A percentile compares a stretch with the other conserved stretches of the same genome.
Conservation (phyloP, 2,888 invertebrate genomes). For the Ypsolopha scabrella region DNA sequence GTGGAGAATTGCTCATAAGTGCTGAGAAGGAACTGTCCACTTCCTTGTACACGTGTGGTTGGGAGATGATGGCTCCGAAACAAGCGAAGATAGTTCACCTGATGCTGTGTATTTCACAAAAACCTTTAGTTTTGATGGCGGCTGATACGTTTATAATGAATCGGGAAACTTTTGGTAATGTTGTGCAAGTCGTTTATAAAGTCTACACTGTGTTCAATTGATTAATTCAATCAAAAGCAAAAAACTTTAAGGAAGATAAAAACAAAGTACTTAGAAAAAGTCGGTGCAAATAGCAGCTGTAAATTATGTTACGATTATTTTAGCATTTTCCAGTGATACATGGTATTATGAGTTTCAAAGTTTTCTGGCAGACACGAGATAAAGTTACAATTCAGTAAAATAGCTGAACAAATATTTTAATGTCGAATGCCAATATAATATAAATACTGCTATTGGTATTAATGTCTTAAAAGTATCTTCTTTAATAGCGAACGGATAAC, state of each 20-base stretch:
- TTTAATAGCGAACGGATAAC: too few relatives aligned
- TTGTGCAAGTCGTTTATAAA: constrained; percentile 39
- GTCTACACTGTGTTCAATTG: constrained; percentile 44
- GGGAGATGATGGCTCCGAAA: constrained; percentile 33
- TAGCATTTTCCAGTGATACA: background rate
- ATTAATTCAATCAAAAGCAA: constrained; percentile 4
- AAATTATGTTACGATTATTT: background rate
- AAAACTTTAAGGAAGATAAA: too few relatives aligned
- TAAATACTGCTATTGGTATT: too few relatives aligned
- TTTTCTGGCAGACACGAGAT: background rate
- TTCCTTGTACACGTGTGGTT: constrained; percentile 31
- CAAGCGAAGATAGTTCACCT: constrained; percentile 27
- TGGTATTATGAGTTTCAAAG: background rate
- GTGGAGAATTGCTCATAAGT: constrained; percentile 34
- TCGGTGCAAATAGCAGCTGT: background rate
- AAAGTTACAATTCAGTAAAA: background rate
- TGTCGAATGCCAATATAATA: too few relatives aligned
- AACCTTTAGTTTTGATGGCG: constrained; percentile 30
- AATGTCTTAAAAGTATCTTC: too few relatives aligned
- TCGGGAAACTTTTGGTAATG: constrained; percentile 35
- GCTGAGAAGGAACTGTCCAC: constrained; percentile 27
- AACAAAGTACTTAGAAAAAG: background rate
- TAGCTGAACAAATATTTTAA: background rate
- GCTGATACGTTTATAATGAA: constrained; percentile 38
- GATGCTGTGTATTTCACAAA: constrained; percentile 30